Conservation (phyloP, 30 jellyfish, hydroid and myxozoan species). For the Pseudorhiza aurosa region DNA sequence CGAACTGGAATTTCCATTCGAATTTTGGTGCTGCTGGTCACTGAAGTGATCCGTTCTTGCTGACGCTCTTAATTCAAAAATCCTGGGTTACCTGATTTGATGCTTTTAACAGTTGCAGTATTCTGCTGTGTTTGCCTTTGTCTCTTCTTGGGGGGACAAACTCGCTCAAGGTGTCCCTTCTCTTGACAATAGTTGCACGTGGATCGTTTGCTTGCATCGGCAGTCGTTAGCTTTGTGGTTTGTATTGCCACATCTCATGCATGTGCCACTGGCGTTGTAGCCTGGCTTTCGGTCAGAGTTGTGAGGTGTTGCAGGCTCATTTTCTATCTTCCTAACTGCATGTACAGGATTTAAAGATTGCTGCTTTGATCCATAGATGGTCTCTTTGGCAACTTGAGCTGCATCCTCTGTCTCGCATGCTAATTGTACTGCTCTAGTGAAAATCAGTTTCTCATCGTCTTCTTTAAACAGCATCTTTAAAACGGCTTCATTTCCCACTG, state of each 20-base stretch:
- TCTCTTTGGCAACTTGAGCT: conserved; percentile 46
- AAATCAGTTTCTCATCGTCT: no score
- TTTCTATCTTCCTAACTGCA: conserved; percentile 28
- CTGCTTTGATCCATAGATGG: conserved; percentile 20
- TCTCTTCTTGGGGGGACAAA: conserved; percentile 40
- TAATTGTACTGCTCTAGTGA: no score
- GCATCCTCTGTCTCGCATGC: no score
- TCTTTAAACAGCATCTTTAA: no score
- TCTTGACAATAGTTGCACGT: conserved; percentile 22
- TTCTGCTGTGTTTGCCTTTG: conserved; percentile 2
- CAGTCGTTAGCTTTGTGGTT: conserved; percentile 23
- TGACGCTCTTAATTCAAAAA: conserved; percentile 4
- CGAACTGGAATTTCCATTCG: conserved; percentile 12
- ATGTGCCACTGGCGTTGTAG: conserved; percentile 15
- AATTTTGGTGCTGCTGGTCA: conserved; percentile 13
- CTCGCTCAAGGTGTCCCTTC: conserved; percentile 44
- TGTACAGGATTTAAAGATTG: conserved; percentile 37
- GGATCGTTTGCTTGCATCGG: conserved; percentile 25
- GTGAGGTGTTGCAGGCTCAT: conserved; percentile 12
- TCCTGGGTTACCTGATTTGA: conserved; percentile 24
- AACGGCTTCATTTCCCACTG: no score
- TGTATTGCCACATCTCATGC: conserved; percentile 49
- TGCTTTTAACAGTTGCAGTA: conserved; percentile 14
- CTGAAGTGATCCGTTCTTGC: conserved; percentile 57
- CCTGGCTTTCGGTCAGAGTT: conserved; percentile 22